Conservation (phyloP, 2,797 vertebrate species). For the Rhinichthys osculus region DNA sequence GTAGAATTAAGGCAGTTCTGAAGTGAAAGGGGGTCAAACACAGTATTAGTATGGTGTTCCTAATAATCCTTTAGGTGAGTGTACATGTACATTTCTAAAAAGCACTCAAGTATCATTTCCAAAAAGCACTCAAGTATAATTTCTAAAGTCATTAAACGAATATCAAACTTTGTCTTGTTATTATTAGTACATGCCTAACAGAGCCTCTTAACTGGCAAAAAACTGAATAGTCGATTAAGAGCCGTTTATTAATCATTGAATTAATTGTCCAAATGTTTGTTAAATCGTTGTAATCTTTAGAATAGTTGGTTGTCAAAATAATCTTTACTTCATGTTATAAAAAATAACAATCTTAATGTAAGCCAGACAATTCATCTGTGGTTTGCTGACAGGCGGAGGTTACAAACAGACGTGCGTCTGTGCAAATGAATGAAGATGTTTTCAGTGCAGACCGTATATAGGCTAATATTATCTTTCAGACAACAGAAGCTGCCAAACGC, state of each 20-base stretch:
- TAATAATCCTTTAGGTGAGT: no score
- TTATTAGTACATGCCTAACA: no score
- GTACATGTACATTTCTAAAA: background rate
- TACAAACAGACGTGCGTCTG: background rate
- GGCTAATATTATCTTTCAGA: slow-evolving; percentile 5
- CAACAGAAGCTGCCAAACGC: background rate
- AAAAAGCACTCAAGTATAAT: no score
- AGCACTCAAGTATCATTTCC: background rate
- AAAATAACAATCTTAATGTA: background rate
- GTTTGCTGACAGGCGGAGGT: background rate
- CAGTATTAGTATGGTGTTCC: no score
- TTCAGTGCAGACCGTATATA: background rate
- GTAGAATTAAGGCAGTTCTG: no score
- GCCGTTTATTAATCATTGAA: no score
- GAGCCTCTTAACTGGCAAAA: background rate
- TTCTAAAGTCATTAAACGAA: no score
- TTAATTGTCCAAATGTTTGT: no score
- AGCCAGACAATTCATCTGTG: background rate
- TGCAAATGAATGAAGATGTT: background rate
- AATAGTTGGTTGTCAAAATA: background rate
- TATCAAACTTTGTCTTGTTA: no score
- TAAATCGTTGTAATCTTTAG: background rate
- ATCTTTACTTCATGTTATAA: background rate
- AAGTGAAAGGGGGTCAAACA: no score
- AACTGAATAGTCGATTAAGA: background rate